Evolutionary conservation across 2,113 vertebrate genomes (phyloP).

Genomic region (Syngnathoides biaculeatus): DNA sequence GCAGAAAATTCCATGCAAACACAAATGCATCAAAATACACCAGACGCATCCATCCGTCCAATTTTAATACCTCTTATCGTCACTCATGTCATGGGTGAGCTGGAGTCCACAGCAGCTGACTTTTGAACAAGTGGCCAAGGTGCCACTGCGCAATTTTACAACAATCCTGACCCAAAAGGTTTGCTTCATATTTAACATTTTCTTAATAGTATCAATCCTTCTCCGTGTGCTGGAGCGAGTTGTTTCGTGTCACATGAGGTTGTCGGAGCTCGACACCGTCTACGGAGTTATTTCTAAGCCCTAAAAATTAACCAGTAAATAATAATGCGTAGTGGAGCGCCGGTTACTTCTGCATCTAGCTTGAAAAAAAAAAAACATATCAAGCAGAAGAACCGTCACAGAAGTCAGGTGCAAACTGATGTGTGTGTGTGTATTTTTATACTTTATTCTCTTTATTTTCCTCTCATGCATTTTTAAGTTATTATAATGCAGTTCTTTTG

Average conservation of each 20-base stretch:
- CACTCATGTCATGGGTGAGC: not conserved
- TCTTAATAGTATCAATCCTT: not conserved
- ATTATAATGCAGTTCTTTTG: no score
- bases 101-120: not conserved
- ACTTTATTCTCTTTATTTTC: no score
- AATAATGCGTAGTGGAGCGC: not conserved
- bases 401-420: conserved; percentile 6
- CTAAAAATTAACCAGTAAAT: not conserved
- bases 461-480: no score
- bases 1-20: not conserved
- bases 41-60: not conserved
- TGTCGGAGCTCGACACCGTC: not conserved
- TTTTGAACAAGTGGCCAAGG: not conserved
- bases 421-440: no score
- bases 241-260: not conserved
- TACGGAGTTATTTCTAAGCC: not conserved
- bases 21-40: not conserved
- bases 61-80: not conserved
- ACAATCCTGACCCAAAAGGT: no score
- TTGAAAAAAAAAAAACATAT: conserved; percentile 20
- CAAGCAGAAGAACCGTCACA: not conserved
- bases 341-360: conserved; percentile 7
- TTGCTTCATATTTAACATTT: not conserved
- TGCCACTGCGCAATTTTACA: no score
- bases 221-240: not conserved